Evolutionary conservation across 2,888 invertebrate species (phyloP).

Genomic region (Caenorhabditis becei): DNA sequence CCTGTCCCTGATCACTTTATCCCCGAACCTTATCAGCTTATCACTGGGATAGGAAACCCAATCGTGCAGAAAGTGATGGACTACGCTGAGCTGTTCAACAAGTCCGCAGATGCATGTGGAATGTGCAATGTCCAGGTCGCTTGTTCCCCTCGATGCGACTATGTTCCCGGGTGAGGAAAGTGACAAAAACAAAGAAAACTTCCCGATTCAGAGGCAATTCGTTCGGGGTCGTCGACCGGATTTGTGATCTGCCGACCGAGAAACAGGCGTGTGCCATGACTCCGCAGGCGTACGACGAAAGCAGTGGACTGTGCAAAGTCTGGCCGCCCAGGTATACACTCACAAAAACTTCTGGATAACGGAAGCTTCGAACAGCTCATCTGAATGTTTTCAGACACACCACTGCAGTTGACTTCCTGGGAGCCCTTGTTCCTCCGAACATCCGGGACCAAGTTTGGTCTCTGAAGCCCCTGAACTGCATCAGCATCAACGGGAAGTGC

Average conservation of each 20-base stretch:
- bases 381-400: conserved; percentile 56
- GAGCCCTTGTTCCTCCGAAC: conserved; percentile 73
- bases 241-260: conserved; percentile 78
- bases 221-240: conserved; percentile 77
- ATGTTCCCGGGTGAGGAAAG: conserved; percentile 65
- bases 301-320: conserved; percentile 71
- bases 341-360: not conserved
- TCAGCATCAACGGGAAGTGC: conserved; percentile 76
- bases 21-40: conserved; percentile 63
- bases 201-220: conserved; percentile 72
- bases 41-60: conserved; percentile 77
- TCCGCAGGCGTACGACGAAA: conserved; percentile 73
- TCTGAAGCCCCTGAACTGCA: conserved; percentile 77
- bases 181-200: conserved; percentile 9
- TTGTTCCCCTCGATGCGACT: conserved; percentile 70
- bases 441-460: conserved; percentile 78
- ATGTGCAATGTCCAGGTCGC: conserved; percentile 79
- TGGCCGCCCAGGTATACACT: conserved; percentile 75
- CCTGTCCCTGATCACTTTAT: conserved; percentile 1
- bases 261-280: conserved; percentile 79
- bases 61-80: conserved; percentile 79
- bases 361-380: no score
- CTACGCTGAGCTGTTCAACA: conserved; percentile 79
- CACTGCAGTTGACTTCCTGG: conserved; percentile 74
- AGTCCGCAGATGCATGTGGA: conserved; percentile 76